Evolutionary conservation across 2,113 vertebrate genomes (phyloP).

Genomic region (Anguilla rostrata): DNA sequence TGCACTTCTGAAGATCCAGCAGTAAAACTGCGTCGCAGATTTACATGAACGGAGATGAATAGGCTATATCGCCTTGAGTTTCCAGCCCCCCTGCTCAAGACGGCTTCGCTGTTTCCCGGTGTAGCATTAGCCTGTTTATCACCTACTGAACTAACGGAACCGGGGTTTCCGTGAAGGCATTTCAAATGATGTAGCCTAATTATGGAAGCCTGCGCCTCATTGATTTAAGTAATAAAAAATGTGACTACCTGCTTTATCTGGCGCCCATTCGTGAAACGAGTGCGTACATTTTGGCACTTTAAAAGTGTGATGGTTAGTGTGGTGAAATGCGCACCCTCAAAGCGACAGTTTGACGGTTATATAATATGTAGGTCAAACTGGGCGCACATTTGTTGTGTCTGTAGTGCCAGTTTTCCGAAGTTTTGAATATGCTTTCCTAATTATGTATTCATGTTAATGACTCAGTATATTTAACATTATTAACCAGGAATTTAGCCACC

Average conservation of each 20-base stretch:
- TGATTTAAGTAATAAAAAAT: background rate
- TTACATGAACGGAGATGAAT: too few relatives aligned
- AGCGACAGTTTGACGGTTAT: slow-evolving; percentile 11
- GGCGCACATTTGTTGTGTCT: background rate
- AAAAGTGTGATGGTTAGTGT: too few relatives aligned
- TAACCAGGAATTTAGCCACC: background rate
- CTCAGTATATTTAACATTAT: too few relatives aligned
- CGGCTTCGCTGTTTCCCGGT: too few relatives aligned
- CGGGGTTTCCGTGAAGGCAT: background rate
- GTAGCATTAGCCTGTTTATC: background rate
- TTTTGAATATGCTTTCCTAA: background rate
- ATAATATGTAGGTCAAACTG: slow-evolving; percentile 37
- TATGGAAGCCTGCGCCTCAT: background rate
- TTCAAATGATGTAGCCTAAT: background rate
- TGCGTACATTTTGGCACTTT: background rate
- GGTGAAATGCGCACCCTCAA: background rate
- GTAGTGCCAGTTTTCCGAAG: background rate
- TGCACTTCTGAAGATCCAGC: too few relatives aligned
- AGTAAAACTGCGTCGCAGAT: too few relatives aligned
- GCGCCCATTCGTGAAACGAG: background rate
- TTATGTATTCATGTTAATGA: background rate
- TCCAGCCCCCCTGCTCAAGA: too few relatives aligned
- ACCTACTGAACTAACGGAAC: background rate
- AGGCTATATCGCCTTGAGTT: too few relatives aligned
- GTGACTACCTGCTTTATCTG: background rate